Conservation (phyloP, 2,797 vertebrate genomes). For the Aratinga solstitialis region DNA sequence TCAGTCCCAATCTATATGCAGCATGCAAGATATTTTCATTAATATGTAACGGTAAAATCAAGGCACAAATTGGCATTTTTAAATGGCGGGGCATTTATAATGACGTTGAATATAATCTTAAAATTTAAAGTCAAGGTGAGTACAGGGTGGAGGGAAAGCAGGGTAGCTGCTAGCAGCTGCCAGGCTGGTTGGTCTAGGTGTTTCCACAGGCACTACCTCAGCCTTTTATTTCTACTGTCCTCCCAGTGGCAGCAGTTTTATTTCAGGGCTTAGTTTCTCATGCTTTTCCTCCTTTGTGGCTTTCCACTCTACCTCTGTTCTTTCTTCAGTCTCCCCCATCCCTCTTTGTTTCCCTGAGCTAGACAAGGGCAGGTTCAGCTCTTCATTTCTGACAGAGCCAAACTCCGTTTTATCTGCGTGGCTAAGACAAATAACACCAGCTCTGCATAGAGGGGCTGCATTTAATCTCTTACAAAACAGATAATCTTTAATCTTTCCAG, state of each 20-base stretch:
- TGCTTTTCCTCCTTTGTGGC: background rate
- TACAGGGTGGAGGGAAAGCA: background rate
- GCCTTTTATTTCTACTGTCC: background rate
- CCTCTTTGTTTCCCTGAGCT: background rate
- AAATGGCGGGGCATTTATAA: background rate
- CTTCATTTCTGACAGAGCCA: background rate
- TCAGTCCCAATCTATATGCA: background rate
- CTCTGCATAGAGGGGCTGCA: background rate
- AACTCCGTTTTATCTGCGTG: background rate
- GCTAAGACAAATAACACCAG: background rate
- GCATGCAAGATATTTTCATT: background rate
- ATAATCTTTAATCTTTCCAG: background rate
- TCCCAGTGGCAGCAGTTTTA: background rate
- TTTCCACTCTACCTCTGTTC: background rate
- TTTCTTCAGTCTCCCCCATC: constrained; percentile 5
- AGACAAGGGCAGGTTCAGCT: background rate
- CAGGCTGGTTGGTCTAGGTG: background rate
- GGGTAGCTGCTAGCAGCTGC: background rate
- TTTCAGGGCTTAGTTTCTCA: fast-evolving
- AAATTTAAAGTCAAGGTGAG: background rate
- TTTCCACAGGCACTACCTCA: background rate
- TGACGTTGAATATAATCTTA: background rate
- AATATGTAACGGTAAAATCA: background rate
- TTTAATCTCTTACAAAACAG: background rate
- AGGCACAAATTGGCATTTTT: background rate